phyloP scores from a whole-genome alignment of 2,113 vertebrate genomes.

The Pungitius pungitius region DNA sequence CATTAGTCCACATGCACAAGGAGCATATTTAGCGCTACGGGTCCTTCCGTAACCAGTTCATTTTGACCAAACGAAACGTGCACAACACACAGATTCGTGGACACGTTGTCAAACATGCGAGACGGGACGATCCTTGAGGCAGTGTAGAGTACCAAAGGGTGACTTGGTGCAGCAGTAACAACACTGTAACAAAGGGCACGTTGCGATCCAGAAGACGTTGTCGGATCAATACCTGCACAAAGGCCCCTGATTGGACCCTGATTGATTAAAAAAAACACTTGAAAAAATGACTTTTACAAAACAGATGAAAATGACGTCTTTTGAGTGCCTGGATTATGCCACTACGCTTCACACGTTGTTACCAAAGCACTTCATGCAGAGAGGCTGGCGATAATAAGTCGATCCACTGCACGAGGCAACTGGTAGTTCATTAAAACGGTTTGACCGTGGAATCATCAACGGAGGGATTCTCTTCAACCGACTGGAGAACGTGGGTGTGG shows the following conservation, averaged over 20 bases:
- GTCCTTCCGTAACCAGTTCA: no score
- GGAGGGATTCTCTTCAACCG: not conserved
- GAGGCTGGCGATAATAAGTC: not conserved
- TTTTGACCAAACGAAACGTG: no score
- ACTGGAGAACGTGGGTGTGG: not conserved
- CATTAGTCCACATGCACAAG: not conserved
- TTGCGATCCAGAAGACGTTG: not conserved
- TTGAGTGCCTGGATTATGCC: not conserved
- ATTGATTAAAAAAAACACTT: not conserved
- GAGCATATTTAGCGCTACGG: no score
- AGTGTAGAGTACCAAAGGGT: not conserved
- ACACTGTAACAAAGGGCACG: not conserved
- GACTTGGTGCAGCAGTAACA: not conserved
- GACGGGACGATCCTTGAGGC: not conserved
- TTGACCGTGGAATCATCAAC: not conserved
- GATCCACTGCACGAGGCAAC: slow-evolving; percentile 1
- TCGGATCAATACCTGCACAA: slow-evolving; percentile 1
- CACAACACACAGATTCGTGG: no score
- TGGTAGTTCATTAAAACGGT: not conserved
- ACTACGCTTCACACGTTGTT: not conserved
- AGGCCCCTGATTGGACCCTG: not conserved
- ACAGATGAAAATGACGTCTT: not conserved
- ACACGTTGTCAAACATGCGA: no score
- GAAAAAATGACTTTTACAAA: not conserved
- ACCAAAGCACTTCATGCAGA: not conserved